Base-by-base conservation (phyloP, 2,888 invertebrate species). In the Lasius fuliginosus region DNA sequence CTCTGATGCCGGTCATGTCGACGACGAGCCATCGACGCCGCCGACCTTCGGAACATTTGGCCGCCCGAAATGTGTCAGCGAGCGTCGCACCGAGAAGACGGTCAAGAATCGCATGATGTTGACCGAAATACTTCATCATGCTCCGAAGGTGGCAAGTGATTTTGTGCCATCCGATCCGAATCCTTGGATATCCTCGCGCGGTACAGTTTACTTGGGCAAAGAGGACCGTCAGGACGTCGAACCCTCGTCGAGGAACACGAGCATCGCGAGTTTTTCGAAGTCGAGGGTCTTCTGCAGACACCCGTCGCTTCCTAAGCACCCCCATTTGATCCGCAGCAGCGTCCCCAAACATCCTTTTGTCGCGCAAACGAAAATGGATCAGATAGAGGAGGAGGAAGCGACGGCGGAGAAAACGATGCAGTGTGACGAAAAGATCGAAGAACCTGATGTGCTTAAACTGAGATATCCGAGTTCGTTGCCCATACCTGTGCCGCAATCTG, bases 271-370 rank as follows among this genome's bases (percentile, higher is more conserved):
- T 27, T 46, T 12, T 5, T 68, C 83, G 0, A 11, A 23, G 1
- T 58, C 64, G 15, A 30, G 3, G 1, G 18, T 36, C 6, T n/a
- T 60, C 11, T 68, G 53, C n/a, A 56, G 18, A 36, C 27, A 77
- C 36, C 30, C 69, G 56, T 12, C 5, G 15, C 0, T 65, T 33
- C 69, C 73, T 15, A 87, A 86, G 27, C 85, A 89, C 60, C 85
- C 87, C 1, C 6, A 36, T 12, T 33, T 76, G 3, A 73, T 89
- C 0, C 56, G n/a, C 6, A 77, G 49, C 11, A 82, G 62, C 4
- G 68, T 91, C 0, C 88, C 89, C 2, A 92, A 91, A 42, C 90
- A 92, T 68, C 89, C 92, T 0, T 91, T 88, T 82, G 83, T 92
- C 1, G 68, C 90, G 0, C 0, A 62, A 81, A 75, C 85, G 9